Evolutionary conservation across 2,797 vertebrate species (phyloP), one percentile per base, ranked within the genome.

Genomic region (Eulemur coronatus): DNA sequence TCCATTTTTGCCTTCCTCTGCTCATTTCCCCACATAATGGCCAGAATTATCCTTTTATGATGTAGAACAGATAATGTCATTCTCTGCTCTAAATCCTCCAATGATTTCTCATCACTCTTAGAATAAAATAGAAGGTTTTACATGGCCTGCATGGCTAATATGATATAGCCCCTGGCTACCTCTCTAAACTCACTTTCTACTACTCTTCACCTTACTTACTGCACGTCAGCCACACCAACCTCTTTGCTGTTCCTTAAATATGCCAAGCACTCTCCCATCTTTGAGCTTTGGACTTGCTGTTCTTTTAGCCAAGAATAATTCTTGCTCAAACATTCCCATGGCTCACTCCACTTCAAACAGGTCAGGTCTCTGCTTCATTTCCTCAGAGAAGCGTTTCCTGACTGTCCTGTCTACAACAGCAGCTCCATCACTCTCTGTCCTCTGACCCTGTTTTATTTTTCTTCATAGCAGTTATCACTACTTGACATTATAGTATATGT

Each of bases 151-250:
- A 57, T 89, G 84, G 52, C 15, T 41, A 35, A 48, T 35, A 46
- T 72, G 30, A 43, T 87, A 57, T 63, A 80, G 63, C 61, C 89
- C 50, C 84, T 89, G 67, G 72, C 28, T 89, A 92, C 88, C 30
- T 91, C 94, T 95, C 92, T 92, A 69, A 89, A 92, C 85, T 89
- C 61, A 59, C 33, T 72, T 94, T 89, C 61, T 80, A 22, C 33
- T 35, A 8, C 73, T 63, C 22, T 81, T 81, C 10, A 18, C 33
- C 33, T 65, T n/a, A 65, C 59, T 89, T 57, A 33, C 55, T 92
- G 33, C 33, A 48, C 38, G 78, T 81, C 43, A 48, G 59, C 76
- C 46, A 30, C 15, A 57, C 48, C 61, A 50, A 13, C 2, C 67
- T 69, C 3, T 4, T 92, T 93, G 70, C 81, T 84, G 33, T 48